Evolutionary conservation across 2,888 invertebrate species (phyloP).

Genomic region (Lissocephala sabroskyi): DNA sequence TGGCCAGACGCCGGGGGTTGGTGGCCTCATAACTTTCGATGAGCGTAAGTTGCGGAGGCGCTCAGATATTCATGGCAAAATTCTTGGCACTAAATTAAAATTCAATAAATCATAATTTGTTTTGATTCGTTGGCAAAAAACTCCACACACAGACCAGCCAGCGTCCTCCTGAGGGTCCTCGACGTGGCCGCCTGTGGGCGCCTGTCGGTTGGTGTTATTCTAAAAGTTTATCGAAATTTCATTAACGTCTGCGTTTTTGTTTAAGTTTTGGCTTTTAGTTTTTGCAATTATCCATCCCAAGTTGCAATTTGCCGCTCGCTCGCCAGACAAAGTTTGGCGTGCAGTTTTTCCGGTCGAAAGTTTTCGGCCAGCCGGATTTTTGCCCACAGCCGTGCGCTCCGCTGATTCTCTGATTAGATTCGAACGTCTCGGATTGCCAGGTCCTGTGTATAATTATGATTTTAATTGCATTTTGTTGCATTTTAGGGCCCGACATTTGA

Average conservation of each 20-base stretch:
- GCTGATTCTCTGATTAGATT: slow-evolving; percentile 15
- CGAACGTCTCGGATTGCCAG: too few relatives aligned
- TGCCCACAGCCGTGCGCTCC: too few relatives aligned
- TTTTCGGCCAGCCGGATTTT: too few relatives aligned
- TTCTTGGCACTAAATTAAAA: slow-evolving; percentile 60
- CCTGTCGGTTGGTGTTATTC: not conserved
- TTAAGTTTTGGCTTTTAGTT: slow-evolving; percentile 54
- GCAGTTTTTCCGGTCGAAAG: slow-evolving; percentile 47
- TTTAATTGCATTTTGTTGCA: slow-evolving; percentile 25
- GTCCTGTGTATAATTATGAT: not conserved
- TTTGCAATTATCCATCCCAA: slow-evolving; percentile 43
- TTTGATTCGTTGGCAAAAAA: slow-evolving; percentile 30
- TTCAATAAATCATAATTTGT: slow-evolving; percentile 68
- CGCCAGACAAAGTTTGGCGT: slow-evolving; percentile 36
- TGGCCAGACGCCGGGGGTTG: slow-evolving; percentile 3
- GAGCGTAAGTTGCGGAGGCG: slow-evolving; percentile 9
- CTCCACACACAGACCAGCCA: slow-evolving; percentile 9
- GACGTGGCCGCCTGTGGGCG: not conserved
- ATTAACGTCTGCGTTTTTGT: slow-evolving; percentile 63
- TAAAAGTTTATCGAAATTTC: slow-evolving; percentile 66
- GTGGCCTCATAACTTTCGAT: slow-evolving; percentile 35
- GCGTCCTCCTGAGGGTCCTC: not conserved
- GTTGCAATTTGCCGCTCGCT: slow-evolving; percentile 26
- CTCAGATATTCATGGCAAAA: slow-evolving; percentile 62
- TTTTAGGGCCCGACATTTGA: slow-evolving; percentile 20